Evolutionary conservation across 2,888 invertebrate genomes (phyloP), one percentile per base, ranked within the genome.

Genomic region (Euzophera pinguis): DNA sequence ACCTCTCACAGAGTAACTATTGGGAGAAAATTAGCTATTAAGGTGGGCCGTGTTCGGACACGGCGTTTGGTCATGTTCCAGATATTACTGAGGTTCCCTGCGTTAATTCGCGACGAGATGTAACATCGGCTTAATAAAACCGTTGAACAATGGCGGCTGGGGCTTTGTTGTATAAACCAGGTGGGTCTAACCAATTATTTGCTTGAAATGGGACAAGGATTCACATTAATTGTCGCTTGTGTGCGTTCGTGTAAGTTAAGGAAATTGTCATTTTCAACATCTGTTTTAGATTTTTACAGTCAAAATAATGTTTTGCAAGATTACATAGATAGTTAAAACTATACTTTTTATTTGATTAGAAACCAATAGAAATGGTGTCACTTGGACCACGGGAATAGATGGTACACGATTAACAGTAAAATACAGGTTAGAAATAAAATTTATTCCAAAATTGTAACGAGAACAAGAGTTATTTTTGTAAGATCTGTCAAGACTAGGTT

Each of bases 71-170:
- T 63, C 67, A 73, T 73, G 64, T 73, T 67, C 61, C 62, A 67
- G 68, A 75, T 76, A 70, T 73, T 75, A 75, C 72, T 73, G 77
- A 68, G 73, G 71, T 71, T 66, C 63, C 63, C 59, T 63, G 72
- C 76, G 81, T 77, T 81, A 82, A 81, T 78, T 79, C 77, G 75
- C 71, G 65, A 75, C 73, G 73, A 69, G 73, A 75, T 73, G 74
- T 73, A 69, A 74, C 73, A 66, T 66, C 57, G 69, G 71, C 69
- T 74, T 81, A 79, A 81, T 81, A 80, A 60, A 80, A 78, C 71
- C 73, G 65, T 59, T 64, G 73, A 73, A 79, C 81, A 78, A 77
- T 76, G 75, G 72, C 67, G 65, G 66, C 14, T 57, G 61, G 62
- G 66, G 73, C 74, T 76, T 81, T 79, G 79, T 80, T 73, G 69